Percentiles rank a stretch among this genome's conserved stretches.
Conservation (phyloP, 1,140 invertebrate species). For the Eumeta japonica region DNA sequence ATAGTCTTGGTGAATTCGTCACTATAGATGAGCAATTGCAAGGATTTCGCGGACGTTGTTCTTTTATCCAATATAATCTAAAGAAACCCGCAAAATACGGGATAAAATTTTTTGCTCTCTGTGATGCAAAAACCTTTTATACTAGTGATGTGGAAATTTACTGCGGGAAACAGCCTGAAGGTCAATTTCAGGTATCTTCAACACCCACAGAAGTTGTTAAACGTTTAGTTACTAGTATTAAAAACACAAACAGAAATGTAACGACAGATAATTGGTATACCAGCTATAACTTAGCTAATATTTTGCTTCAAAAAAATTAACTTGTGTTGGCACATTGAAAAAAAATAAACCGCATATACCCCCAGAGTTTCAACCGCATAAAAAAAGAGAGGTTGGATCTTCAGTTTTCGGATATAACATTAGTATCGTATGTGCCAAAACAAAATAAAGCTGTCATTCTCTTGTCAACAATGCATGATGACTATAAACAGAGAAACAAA, state of each 20-base stretch:
- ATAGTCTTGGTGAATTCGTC: slow-evolving; percentile 17
- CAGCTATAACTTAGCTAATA: too few relatives aligned
- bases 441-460: too few relatives aligned
- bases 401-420: too few relatives aligned
- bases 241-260: slow-evolving; percentile 17
- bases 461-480: too few relatives aligned
- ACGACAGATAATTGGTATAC: slow-evolving; percentile 15
- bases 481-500: too few relatives aligned
- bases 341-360: too few relatives aligned
- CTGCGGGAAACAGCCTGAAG: slow-evolving; percentile 13
- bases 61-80: slow-evolving; percentile 45
- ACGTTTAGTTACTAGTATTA: slow-evolving; percentile 10
- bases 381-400: too few relatives aligned
- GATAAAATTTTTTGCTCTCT: slow-evolving; percentile 33
- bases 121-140: slow-evolving; percentile 24
- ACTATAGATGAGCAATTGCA: slow-evolving; percentile 41
- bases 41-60: slow-evolving; percentile 31
- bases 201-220: slow-evolving; percentile 11
- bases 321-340: too few relatives aligned
- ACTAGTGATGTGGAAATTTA: slow-evolving; percentile 20
- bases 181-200: slow-evolving; percentile 10
- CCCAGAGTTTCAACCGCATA: too few relatives aligned
- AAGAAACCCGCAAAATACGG: slow-evolving; percentile 54
- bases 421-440: too few relatives aligned
- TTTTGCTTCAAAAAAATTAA: too few relatives aligned